A percentile compares a stretch with the other conserved stretches of the same genome.
These are phyloP conservation scores for Artemisiospiza belli DNA, from an alignment of 2,113 vertebrate genomes.

Conservation along the genomic window DNA sequence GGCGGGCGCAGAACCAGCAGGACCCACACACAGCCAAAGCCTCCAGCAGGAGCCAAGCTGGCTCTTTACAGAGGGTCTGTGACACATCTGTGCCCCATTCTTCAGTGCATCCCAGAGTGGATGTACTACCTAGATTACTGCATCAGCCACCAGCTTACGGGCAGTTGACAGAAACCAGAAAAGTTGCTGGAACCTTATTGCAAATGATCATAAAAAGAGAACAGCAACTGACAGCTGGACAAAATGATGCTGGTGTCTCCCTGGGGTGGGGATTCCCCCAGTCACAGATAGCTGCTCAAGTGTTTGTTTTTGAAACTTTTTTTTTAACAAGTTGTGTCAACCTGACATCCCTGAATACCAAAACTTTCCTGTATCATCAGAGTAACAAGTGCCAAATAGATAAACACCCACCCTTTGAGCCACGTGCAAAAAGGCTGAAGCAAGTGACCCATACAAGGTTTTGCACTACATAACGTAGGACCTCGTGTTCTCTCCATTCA, in stretches of 20 bases:
- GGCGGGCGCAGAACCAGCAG: not conserved
- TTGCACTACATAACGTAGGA: not conserved
- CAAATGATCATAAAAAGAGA: not conserved
- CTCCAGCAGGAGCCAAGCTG: not conserved
- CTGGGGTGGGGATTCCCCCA: not conserved
- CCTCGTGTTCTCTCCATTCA: not conserved
- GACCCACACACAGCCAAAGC: not conserved
- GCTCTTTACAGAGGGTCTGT: not conserved
- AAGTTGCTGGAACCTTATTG: not conserved
- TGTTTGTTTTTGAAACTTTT: not conserved
- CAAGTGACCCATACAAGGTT: not conserved
- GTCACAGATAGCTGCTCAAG: not conserved
- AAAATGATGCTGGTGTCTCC: not conserved
- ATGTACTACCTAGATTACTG: not conserved
- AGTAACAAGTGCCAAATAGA: not conserved
- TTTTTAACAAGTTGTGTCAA: not conserved
- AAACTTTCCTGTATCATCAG: not conserved
- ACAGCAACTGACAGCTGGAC: not conserved
- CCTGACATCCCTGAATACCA: not conserved
- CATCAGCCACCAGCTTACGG: not conserved
- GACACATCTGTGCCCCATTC: slow-evolving; percentile 1
- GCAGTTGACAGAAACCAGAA: not conserved
- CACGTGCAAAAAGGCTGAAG: not conserved
- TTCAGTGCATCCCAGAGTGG: not conserved
- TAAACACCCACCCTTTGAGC: not conserved